Base-by-base conservation (phyloP, 2,888 invertebrate genomes). In the Catocala fraxini region DNA sequence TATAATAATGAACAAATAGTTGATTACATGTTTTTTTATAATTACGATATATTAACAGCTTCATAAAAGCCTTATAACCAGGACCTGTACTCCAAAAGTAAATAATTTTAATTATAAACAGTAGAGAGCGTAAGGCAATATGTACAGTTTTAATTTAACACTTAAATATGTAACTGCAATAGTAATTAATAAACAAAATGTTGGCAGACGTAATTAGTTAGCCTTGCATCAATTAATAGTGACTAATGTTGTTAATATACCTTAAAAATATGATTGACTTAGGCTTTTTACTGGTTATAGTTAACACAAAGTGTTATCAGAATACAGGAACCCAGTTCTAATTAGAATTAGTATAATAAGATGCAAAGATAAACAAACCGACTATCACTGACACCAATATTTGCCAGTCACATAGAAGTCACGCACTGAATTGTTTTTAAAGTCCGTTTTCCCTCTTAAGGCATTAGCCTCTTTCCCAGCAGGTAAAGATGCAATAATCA, bases 401-500 rank as follows among this genome's bases (percentile, higher is more conserved):
- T 25, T 6, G 10, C 13, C 12, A 35, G 35, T 51, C 6, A 13
- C 35, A 39, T 12, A 51, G 12, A 13, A 35, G 4, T 6, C 51
- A 51, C 51, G 6, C 12, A 51, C 33, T n/a, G 9, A 4, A 51
- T 51, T 35, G 51, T 39, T 13, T 34, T 49, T 49, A 1, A 41
- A 48, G 39, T 39, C 6, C 6, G 1, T 5, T 5, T 41, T 15
- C 5, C 11, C 39, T 49, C 10, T 51, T 11, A 35, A 51, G 12
- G 49, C 42, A 48, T 35, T 41, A 49, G 12, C 56, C 34, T 12
- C 25, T 43, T 25, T 53, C 47, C 53, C 51, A 66, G 13, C 46
- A 60, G 9, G 59, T 41, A 46, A 63, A 56, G 51, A 57, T 57
- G 49, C 48, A 71, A 59, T 46, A 51, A 51, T 46, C 53, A 62